Conservation (phyloP, 2,113 vertebrate genomes). For the Halcyon malimbica region DNA sequence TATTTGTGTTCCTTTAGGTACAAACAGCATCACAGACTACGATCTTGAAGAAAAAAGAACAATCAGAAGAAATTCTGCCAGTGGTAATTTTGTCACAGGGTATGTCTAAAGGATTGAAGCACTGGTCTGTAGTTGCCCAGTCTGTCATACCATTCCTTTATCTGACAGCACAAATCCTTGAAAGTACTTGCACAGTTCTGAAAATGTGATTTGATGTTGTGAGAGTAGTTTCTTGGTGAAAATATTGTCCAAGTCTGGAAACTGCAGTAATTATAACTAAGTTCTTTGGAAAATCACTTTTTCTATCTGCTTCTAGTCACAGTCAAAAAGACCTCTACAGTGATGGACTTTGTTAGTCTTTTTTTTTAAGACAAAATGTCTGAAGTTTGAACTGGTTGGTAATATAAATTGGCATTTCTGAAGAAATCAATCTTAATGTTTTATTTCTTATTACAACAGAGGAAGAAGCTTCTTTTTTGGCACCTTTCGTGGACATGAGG, state of each 20-base stretch:
- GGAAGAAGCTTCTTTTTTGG: not conserved
- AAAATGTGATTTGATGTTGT: not conserved
- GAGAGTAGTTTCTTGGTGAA: not conserved
- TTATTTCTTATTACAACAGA: not conserved
- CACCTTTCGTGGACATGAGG: conserved; percentile 80
- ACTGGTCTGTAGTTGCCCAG: not conserved
- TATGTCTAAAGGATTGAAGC: conserved; percentile 26
- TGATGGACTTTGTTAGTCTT: not conserved
- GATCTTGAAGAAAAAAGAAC: conserved; percentile 63
- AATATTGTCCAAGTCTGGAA: not conserved
- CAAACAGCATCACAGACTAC: not conserved
- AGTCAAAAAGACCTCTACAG: not conserved
- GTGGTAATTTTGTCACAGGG: conserved; percentile 9
- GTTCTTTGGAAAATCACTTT: not conserved
- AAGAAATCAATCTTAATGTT: not conserved
- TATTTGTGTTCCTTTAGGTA: conserved; percentile 35
- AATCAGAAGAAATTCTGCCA: conserved; percentile 42
- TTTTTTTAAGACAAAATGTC: not conserved
- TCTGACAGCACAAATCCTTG: not conserved
- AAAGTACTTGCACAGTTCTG: not conserved
- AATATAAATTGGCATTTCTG: not conserved
- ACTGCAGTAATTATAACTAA: not conserved
- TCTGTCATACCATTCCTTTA: not conserved
- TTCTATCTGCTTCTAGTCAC: not conserved
- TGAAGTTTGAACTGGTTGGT: not conserved